phyloP scores from a whole-genome alignment of 1,140 invertebrate genomes.

The Venturia canescens region DNA sequence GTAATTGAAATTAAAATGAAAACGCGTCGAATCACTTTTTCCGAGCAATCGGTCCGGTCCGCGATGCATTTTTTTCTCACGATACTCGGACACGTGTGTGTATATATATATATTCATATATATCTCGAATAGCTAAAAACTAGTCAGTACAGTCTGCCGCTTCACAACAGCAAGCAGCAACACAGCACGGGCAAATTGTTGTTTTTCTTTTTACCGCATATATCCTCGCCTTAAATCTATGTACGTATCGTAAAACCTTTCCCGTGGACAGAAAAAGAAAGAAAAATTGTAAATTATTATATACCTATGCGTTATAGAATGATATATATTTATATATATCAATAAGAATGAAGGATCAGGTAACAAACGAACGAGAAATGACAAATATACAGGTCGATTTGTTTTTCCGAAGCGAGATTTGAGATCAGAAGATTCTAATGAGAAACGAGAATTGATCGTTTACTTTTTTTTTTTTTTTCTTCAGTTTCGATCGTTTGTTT shows the following conservation, averaged over 20 bases:
- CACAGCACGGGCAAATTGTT: slow-evolving; percentile 39
- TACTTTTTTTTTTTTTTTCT: too few species aligned
- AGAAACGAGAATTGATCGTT: not conserved
- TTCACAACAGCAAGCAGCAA: slow-evolving; percentile 28
- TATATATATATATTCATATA: slow-evolving; percentile 1
- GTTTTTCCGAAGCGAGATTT: slow-evolving; percentile 54
- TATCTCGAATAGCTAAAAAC: slow-evolving; percentile 42
- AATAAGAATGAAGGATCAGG: slow-evolving; percentile 31
- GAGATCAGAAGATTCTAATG: slow-evolving; percentile 19
- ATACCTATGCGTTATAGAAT: not conserved
- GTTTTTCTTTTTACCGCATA: not conserved
- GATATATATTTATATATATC: too few species aligned
- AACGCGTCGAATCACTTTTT: not conserved
- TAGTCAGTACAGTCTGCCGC: slow-evolving; percentile 43
- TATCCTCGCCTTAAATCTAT: slow-evolving; percentile 36
- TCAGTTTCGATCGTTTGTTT: not conserved
- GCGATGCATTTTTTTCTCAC: not conserved
- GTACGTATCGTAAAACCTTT: slow-evolving; percentile 29
- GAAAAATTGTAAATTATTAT: slow-evolving; percentile 2
- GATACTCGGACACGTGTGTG: not conserved
- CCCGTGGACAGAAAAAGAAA: slow-evolving; percentile 32
- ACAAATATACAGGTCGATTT: slow-evolving; percentile 43
- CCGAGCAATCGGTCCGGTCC: not conserved
- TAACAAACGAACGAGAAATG: slow-evolving; percentile 41
- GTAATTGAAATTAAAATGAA: not conserved